phyloP scores from a whole-genome alignment of 2,113 vertebrate genomes.

The Leptosomus discolor region DNA sequence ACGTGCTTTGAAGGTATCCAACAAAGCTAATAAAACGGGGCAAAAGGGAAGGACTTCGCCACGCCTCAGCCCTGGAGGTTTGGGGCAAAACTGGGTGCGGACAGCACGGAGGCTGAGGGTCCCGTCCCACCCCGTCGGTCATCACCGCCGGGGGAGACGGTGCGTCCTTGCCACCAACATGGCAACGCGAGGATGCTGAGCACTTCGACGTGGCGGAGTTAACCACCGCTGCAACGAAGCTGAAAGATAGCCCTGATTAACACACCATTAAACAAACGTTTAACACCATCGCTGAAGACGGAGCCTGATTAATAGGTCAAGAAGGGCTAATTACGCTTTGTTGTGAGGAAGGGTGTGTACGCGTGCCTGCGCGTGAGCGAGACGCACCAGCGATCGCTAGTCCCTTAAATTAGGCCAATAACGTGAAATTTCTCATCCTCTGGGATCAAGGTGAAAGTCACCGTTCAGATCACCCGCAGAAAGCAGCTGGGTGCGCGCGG shows the following conservation, averaged over 20 bases:
- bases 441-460: neutral
- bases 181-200: neutral
- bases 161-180: neutral
- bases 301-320: slow-evolving; percentile 41
- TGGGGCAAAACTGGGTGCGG: neutral
- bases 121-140: accelerated
- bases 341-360: neutral
- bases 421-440: neutral
- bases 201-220: neutral
- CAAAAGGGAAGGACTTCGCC: neutral
- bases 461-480: neutral
- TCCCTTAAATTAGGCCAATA: neutral
- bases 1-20: neutral
- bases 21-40: accelerated
- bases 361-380: accelerated
- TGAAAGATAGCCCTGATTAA: slow-evolving; percentile 39
- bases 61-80: accelerated
- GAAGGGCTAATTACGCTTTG: slow-evolving; percentile 37
- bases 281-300: neutral
- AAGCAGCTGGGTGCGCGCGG: neutral
- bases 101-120: neutral
- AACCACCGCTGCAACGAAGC: neutral
- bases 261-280: neutral
- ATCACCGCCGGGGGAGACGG: accelerated
- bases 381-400: neutral